Percentiles rank a stretch among this genome's conserved stretches.
phyloP scores from a whole-genome alignment of 1,140 invertebrate genomes.

The Augochlora pura region DNA sequence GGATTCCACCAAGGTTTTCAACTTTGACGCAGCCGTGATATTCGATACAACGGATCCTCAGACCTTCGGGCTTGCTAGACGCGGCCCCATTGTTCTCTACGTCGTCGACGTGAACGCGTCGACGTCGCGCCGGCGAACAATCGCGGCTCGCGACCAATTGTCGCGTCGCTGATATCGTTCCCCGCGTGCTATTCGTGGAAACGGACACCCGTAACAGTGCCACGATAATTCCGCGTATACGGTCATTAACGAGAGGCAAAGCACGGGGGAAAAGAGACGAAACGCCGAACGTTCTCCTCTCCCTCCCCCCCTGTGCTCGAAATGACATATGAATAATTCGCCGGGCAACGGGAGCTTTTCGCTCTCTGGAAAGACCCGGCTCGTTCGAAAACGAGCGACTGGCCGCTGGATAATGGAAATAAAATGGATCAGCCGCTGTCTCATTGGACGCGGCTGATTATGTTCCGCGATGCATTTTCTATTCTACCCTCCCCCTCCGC shows the following conservation, averaged over 20 bases:
- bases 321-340: constrained; percentile 47
- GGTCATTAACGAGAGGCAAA: constrained; percentile 44
- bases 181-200: constrained; percentile 20
- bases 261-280: not conserved
- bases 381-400: too few species aligned
- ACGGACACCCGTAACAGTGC: constrained; percentile 26
- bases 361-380: too few species aligned
- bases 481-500: too few species aligned
- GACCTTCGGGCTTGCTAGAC: not conserved
- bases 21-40: not conserved
- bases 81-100: not conserved
- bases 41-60: not conserved
- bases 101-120: constrained; percentile 5
- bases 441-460: too few species aligned
- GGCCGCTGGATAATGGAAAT: too few species aligned
- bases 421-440: too few species aligned
- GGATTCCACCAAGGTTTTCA: not conserved
- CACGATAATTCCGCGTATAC: constrained; percentile 52
- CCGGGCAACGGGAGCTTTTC: too few species aligned
- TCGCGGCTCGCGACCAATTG: not conserved
- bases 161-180: constrained; percentile 44
- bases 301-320: too few species aligned
- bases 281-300: not conserved
- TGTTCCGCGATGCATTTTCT: too few species aligned
- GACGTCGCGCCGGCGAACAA: not conserved